Percentiles rank a stretch among this genome's conserved stretches.
Evolutionary conservation across 1,140 invertebrate genomes (phyloP).

Genomic region (Archegozetes longisetosus): DNA sequence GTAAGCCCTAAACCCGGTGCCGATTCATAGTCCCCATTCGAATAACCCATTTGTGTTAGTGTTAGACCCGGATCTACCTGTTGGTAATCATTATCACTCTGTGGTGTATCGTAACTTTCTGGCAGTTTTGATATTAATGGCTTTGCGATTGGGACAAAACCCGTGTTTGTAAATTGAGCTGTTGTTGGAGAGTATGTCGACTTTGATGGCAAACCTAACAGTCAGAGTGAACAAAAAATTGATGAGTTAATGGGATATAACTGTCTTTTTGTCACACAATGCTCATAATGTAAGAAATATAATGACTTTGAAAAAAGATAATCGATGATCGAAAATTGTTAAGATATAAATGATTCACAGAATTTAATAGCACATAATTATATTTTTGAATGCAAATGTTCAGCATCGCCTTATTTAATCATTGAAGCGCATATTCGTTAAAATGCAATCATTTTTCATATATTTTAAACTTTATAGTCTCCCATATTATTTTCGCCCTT

Average conservation of each 20-base stretch:
- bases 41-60: constrained; percentile 4
- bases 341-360: not conserved
- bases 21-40: not conserved
- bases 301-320: not conserved
- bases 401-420: not conserved
- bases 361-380: not conserved
- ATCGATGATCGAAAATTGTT: no score
- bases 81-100: not conserved
- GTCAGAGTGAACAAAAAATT: no score
- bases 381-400: no score
- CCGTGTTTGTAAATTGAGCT: not conserved
- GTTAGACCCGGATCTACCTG: not conserved
- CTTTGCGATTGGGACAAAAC: constrained; percentile 6
- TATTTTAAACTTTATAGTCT: not conserved
- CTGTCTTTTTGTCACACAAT: no score
- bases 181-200: not conserved
- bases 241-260: no score
- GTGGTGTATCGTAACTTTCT: not conserved
- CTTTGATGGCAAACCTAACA: not conserved
- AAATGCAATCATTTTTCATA: not conserved
- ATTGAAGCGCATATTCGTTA: not conserved
- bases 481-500: no score
- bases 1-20: not conserved
- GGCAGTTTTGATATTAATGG: constrained; percentile 1
- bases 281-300: not conserved